Evolutionary conservation across 53 echinoderm and acorn worm genomes (phyloP).

Genomic region (Hippasteria phrygiana): DNA sequence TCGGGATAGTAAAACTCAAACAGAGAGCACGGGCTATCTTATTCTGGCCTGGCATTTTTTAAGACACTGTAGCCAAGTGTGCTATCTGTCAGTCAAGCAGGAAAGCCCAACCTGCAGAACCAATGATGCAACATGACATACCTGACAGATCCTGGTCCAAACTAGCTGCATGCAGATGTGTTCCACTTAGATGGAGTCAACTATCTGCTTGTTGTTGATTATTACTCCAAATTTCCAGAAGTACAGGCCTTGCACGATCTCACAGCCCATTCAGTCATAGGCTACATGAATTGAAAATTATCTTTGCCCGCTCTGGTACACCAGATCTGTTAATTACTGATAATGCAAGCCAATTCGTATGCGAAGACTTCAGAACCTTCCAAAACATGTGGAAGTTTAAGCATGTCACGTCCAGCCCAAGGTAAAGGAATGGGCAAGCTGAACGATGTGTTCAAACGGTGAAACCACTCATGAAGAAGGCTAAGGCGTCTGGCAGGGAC

Average conservation of each 20-base stretch:
- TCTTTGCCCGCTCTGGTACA: conserved; percentile 66
- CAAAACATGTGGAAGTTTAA: conserved; percentile 44
- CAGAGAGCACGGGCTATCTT: too few species aligned
- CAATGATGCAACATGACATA: too few species aligned
- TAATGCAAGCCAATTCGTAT: too few species aligned
- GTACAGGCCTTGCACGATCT: conserved; percentile 45
- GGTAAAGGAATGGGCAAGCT: conserved; percentile 26
- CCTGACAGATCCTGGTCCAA: conserved; percentile 26
- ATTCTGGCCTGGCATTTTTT: conserved; percentile 10
- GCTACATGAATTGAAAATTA: conserved; percentile 41
- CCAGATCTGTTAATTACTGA: conserved; percentile 63
- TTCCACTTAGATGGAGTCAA: conserved; percentile 34
- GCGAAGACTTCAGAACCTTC: too few species aligned
- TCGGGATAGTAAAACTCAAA: too few species aligned
- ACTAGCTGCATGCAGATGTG: conserved; percentile 30
- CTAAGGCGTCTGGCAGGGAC: conserved; percentile 1
- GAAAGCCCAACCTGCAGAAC: too few species aligned
- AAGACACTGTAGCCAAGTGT: conserved; percentile 40
- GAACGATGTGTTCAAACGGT: conserved; percentile 33
- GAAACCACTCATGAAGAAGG: conserved; percentile 4
- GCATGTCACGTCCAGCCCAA: conserved; percentile 45
- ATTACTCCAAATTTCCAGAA: too few species aligned
- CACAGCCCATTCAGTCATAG: conserved; percentile 62
- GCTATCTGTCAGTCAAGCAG: conserved; percentile 12
- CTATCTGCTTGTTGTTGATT: conserved; percentile 38